Percentiles rank a stretch among this genome's conserved stretches.
Conservation (phyloP, 2,113 vertebrate genomes). For the Aleadryas rufinucha region DNA sequence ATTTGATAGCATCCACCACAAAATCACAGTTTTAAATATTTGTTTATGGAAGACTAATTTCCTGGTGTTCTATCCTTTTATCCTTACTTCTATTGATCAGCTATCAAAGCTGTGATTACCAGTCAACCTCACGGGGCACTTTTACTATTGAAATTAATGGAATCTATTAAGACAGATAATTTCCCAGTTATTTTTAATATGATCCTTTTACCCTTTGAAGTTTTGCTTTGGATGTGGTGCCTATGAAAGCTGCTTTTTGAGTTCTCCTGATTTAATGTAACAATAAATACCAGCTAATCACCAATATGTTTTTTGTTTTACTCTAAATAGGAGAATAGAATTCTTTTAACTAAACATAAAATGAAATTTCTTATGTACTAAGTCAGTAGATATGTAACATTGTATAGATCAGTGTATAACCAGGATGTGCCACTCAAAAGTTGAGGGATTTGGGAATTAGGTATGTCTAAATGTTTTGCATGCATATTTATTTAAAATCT, state of each 20-base stretch:
- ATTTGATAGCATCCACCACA: fast-evolving
- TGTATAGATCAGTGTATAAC: neutral
- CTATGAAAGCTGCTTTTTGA: neutral
- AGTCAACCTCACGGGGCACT: neutral
- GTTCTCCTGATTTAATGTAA: neutral
- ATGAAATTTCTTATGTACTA: neutral
- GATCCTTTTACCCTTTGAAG: neutral
- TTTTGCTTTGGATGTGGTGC: neutral
- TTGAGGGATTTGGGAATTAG: neutral
- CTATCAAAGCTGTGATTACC: neutral
- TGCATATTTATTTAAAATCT: neutral
- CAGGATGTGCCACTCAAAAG: neutral
- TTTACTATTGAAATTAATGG: neutral
- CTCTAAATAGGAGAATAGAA: neutral
- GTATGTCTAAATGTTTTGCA: neutral
- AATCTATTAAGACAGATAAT: neutral
- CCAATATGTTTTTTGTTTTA: neutral
- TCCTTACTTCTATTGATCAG: neutral
- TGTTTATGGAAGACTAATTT: neutral
- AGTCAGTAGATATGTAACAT: neutral
- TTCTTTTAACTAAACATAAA: neutral
- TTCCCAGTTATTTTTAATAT: neutral
- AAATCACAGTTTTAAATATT: too few relatives aligned
- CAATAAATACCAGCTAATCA: neutral
- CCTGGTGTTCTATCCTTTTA: neutral